These are phyloP conservation scores for Ectemnius cavifrons DNA, from an alignment of 2,888 invertebrate genomes.

Conservation along the genomic window DNA sequence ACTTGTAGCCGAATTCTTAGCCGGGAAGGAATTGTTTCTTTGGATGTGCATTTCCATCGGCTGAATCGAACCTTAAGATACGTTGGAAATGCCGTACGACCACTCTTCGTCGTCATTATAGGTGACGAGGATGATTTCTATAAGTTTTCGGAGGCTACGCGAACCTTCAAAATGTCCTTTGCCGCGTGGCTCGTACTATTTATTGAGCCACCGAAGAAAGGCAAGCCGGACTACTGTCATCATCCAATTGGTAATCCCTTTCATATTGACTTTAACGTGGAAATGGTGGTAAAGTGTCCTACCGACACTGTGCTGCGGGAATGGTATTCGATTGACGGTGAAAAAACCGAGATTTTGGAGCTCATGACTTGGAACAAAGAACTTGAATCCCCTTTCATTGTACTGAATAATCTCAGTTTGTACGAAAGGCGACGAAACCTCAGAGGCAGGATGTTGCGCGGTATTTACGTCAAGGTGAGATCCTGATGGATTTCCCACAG, in stretches of 20 bases:
- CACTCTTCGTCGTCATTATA: constrained; percentile 50
- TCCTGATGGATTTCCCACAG: too few species aligned
- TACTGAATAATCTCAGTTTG: constrained; percentile 16
- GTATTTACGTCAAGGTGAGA: constrained; percentile 44
- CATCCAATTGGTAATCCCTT: constrained; percentile 54
- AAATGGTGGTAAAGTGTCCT: constrained; percentile 59
- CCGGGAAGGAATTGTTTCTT: constrained; percentile 18
- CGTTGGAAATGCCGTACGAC: constrained; percentile 25
- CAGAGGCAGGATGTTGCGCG: constrained; percentile 40
- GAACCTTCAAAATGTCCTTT: constrained; percentile 47
- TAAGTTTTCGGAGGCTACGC: constrained; percentile 37
- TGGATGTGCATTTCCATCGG: constrained; percentile 5
- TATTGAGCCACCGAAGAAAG: background rate
- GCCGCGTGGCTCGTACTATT: constrained; percentile 61
- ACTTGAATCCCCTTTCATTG: background rate
- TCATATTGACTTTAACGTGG: constrained; percentile 57
- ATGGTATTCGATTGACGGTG: constrained; percentile 60
- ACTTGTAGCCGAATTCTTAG: constrained; percentile 27
- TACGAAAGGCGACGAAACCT: constrained; percentile 52
- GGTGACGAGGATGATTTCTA: background rate
- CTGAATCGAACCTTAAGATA: constrained; percentile 12
- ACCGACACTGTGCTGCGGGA: constrained; percentile 48
- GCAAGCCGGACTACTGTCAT: constrained; percentile 36
- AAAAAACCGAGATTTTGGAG: constrained; percentile 36
- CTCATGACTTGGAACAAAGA: constrained; percentile 32